These are phyloP conservation scores for Pangasianodon hypophthalmus DNA, from an alignment of 2,113 vertebrate species.

Conservation along the genomic window DNA sequence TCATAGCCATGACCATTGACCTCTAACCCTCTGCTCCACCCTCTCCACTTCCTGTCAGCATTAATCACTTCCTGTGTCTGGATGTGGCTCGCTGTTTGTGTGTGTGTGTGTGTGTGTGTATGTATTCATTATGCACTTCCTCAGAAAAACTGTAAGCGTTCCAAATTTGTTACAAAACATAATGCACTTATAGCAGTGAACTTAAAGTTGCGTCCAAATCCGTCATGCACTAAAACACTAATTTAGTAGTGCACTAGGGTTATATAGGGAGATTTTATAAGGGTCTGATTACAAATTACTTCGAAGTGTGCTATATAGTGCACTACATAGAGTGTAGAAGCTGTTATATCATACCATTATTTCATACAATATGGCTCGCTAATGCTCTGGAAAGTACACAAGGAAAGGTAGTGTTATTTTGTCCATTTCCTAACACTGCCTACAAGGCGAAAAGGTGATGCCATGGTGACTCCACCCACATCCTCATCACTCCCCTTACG, in stretches of 20 bases:
- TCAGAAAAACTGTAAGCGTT: background rate
- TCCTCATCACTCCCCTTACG: background rate
- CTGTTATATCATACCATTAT: no score
- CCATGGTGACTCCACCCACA: background rate
- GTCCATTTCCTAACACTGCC: background rate
- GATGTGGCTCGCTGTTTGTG: background rate
- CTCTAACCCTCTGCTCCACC: slow-evolving; percentile 24
- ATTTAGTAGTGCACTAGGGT: background rate
- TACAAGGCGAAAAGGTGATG: background rate
- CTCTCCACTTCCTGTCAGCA: slow-evolving; percentile 44
- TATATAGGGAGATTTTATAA: background rate
- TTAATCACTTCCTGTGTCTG: slow-evolving; percentile 46
- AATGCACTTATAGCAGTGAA: background rate
- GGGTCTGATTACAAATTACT: background rate
- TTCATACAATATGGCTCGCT: background rate
- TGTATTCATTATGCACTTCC: background rate
- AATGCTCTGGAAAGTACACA: no score
- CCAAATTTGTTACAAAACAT: background rate
- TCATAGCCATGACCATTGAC: slow-evolving; percentile 45
- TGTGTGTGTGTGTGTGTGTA: slow-evolving; percentile 9
- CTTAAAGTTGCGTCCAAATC: background rate
- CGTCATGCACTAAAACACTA: background rate
- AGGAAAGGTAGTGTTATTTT: no score
- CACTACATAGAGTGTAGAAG: background rate
- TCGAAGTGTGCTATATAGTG: background rate